Evolutionary conservation across 2,888 invertebrate genomes (phyloP).

Genomic region (Pollenia angustigena): DNA sequence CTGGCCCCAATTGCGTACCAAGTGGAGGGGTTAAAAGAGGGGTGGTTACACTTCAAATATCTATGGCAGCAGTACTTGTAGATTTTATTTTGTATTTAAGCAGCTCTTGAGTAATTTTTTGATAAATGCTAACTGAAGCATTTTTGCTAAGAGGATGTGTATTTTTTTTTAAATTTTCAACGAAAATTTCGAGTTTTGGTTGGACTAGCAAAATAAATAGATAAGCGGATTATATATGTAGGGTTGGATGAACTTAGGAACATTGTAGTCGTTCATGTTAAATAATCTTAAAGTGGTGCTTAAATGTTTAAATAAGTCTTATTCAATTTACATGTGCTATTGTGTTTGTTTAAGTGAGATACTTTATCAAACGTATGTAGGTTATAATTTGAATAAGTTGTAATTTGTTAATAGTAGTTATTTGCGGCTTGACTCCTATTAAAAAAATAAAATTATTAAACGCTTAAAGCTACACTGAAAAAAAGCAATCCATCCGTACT

Average conservation of each 20-base stretch:
- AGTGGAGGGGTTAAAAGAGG: too few species aligned
- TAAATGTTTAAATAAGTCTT: constrained; percentile 29
- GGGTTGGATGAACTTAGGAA: constrained; percentile 1
- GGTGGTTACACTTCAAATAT: background rate
- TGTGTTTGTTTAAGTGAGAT: background rate
- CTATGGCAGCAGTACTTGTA: constrained; percentile 28
- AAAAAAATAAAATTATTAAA: too few species aligned
- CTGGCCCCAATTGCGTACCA: background rate
- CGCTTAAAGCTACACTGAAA: too few species aligned
- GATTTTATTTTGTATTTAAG: constrained; percentile 3
- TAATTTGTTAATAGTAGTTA: background rate
- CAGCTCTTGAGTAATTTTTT: constrained; percentile 52
- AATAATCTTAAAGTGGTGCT: background rate
- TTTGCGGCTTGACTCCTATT: too few species aligned
- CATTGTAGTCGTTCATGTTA: background rate
- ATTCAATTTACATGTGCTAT: background rate
- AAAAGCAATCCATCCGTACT: too few species aligned
- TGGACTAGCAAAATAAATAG: background rate
- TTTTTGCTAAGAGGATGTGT: constrained; percentile 46
- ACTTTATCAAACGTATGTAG: background rate
- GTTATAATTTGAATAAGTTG: background rate
- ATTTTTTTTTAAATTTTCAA: constrained; percentile 10
- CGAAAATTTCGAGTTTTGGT: background rate
- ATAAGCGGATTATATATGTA: constrained; percentile 17
- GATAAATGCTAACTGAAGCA: constrained; percentile 69